These are phyloP conservation scores for Alsophila aescularia DNA, from an alignment of 2,888 invertebrate genomes.

Conservation along the genomic window DNA sequence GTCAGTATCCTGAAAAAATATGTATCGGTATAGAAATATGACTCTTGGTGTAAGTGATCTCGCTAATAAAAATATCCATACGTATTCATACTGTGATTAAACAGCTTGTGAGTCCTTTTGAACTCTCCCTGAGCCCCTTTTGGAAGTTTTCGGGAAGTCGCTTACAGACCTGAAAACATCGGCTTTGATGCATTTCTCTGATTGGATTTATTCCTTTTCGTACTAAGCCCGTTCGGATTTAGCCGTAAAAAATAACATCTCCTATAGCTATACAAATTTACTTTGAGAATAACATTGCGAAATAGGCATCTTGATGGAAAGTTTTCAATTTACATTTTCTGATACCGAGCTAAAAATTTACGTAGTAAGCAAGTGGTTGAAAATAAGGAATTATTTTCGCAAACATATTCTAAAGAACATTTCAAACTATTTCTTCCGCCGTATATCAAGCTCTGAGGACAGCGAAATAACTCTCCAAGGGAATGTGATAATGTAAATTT, in stretches of 20 bases:
- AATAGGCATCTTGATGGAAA: background rate
- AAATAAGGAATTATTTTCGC: background rate
- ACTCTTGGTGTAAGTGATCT: slow-evolving; percentile 22
- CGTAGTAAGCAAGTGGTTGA: too few species aligned
- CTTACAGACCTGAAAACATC: slow-evolving; percentile 22
- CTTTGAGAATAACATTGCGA: too few species aligned
- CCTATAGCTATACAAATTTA: too few species aligned
- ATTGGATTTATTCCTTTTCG: slow-evolving; percentile 21
- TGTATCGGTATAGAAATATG: background rate
- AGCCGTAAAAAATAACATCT: background rate
- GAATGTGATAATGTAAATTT: slow-evolving; percentile 64
- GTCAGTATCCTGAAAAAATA: background rate
- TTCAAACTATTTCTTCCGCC: slow-evolving; percentile 28
- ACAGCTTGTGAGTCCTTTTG: slow-evolving; percentile 11
- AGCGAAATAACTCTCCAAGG: slow-evolving; percentile 51
- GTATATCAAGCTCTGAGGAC: slow-evolving; percentile 43
- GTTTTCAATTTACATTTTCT: too few species aligned
- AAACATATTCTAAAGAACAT: slow-evolving; percentile 14
- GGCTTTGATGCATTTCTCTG: slow-evolving; percentile 25
- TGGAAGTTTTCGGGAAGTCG: slow-evolving; percentile 19
- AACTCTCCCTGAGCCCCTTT: slow-evolving; percentile 14
- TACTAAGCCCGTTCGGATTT: slow-evolving; percentile 9
- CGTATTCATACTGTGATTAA: slow-evolving; percentile 24
- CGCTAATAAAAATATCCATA: slow-evolving; percentile 33
- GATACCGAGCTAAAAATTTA: too few species aligned